Conservation (phyloP, 2,113 vertebrate species). For the Rostratula benghalensis region DNA sequence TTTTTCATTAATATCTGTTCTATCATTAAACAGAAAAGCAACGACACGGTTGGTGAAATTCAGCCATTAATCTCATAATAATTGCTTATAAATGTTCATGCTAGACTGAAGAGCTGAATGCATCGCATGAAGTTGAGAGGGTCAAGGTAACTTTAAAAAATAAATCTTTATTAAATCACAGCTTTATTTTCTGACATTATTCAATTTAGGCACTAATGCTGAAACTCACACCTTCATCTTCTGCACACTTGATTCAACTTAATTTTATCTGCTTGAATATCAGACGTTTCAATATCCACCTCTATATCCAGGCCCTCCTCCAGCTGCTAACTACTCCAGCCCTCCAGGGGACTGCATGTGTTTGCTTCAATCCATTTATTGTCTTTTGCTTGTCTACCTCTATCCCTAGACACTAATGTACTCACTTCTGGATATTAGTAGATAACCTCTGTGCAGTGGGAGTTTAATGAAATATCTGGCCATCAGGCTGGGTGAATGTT, state of each 20-base stretch:
- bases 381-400: conserved; percentile 40
- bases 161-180: conserved; percentile 51
- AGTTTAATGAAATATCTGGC: conserved; percentile 44
- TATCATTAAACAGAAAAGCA: conserved; percentile 59
- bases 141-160: conserved; percentile 49
- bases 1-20: conserved; percentile 63
- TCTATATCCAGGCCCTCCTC: conserved; percentile 26
- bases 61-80: conserved; percentile 66
- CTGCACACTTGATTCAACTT: conserved; percentile 36
- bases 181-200: conserved; percentile 41
- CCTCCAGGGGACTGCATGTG: conserved; percentile 20
- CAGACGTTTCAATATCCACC: conserved; percentile 19
- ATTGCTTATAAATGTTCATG: conserved; percentile 65
- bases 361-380: conserved; percentile 59
- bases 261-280: conserved; percentile 47
- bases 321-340: conserved; percentile 29
- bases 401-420: conserved; percentile 28
- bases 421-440: conserved; percentile 40
- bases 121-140: conserved; percentile 19
- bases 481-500: conserved; percentile 10
- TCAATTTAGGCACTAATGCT: conserved; percentile 15
- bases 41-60: conserved; percentile 52
- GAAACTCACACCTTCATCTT: conserved; percentile 39
- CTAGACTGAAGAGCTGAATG: conserved; percentile 55
- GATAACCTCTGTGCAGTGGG: conserved; percentile 15